Evolutionary conservation across 2,888 invertebrate species (phyloP).

Genomic region (Endomychus coccineus): DNA sequence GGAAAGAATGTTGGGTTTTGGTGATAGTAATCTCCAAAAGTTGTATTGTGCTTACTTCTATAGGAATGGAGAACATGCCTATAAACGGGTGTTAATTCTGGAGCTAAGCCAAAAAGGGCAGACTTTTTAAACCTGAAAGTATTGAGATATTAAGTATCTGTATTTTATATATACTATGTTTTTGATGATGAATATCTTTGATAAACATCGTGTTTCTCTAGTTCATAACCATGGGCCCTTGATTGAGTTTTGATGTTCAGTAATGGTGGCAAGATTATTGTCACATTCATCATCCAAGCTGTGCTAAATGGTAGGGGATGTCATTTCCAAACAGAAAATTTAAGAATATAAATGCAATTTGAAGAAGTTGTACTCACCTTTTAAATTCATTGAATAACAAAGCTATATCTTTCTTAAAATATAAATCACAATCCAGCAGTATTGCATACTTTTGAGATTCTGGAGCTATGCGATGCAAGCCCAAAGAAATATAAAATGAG

Average conservation of each 20-base stretch:
- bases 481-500: conserved; percentile 69
- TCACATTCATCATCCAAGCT: too few relatives aligned
- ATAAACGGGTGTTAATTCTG: conserved; percentile 73
- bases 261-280: too few relatives aligned
- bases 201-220: too few relatives aligned
- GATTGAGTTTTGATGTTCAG: too few relatives aligned
- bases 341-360: too few relatives aligned
- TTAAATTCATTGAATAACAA: conserved; percentile 61
- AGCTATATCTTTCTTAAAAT: conserved; percentile 60
- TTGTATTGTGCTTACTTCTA: conserved; percentile 54
- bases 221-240: too few relatives aligned
- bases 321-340: too few relatives aligned
- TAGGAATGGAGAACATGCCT: conserved; percentile 64
- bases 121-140: conserved; percentile 50
- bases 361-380: conserved; percentile 43
- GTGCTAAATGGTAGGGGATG: too few relatives aligned
- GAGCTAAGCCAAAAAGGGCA: conserved; percentile 63
- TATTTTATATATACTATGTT: neutral
- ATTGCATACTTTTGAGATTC: conserved; percentile 53
- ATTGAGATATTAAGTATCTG: conserved; percentile 5
- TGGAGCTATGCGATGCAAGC: conserved; percentile 62
- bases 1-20: conserved; percentile 31
- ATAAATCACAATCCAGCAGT: conserved; percentile 71
- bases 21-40: conserved; percentile 46
- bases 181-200: neutral